Evolutionary conservation across 1,140 invertebrate genomes (phyloP).

Genomic region (Leptinotarsa lineolata): DNA sequence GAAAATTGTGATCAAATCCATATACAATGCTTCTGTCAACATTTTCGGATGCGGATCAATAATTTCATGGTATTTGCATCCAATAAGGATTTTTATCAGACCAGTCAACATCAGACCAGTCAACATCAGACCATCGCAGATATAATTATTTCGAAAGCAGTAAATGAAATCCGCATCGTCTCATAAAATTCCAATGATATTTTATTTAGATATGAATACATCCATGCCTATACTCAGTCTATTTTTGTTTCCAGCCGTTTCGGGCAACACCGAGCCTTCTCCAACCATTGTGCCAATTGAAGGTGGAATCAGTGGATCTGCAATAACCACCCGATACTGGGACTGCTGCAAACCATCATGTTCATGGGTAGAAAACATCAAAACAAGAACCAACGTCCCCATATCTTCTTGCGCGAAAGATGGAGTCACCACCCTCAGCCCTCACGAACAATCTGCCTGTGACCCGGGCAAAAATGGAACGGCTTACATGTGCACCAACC

Average conservation of each 20-base stretch:
- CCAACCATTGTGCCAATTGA: neutral
- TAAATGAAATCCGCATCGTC: no score
- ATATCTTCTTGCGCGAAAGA: conserved; percentile 29
- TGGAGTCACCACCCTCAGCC: conserved; percentile 17
- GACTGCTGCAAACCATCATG: conserved; percentile 40
- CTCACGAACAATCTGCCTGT: neutral
- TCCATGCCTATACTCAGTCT: no score
- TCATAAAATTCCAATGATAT: no score
- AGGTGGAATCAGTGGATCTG: conserved; percentile 13
- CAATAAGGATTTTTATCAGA: no score
- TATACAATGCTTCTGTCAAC: no score
- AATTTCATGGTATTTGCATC: no score
- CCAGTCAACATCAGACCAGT: no score
- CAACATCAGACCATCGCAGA: no score
- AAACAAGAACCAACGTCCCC: conserved; percentile 7
- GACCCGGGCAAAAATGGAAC: conserved; percentile 15
- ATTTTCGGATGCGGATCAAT: no score
- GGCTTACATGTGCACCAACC: conserved; percentile 34
- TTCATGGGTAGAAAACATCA: conserved; percentile 29
- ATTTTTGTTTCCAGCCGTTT: neutral
- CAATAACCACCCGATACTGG: conserved; percentile 35
- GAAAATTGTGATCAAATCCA: no score
- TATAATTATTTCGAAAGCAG: no score
- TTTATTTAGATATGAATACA: no score
- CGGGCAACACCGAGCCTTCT: neutral